phyloP scores from a whole-genome alignment of 1,140 invertebrate species.

The Hyposmocoma kahamanoa region DNA sequence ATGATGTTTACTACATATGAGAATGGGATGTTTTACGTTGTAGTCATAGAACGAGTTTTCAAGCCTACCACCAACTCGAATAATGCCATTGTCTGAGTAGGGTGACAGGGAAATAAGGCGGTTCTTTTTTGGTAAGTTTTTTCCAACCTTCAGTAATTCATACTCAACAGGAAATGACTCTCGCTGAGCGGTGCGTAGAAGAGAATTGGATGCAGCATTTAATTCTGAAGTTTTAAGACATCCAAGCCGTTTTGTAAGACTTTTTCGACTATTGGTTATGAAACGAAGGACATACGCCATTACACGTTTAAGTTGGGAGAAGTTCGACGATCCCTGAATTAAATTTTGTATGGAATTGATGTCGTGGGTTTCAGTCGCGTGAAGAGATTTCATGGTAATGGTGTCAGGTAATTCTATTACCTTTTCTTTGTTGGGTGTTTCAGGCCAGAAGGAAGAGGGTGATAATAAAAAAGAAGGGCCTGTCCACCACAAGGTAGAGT shows the following conservation, averaged over 20 bases:
- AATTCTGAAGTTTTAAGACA: neutral
- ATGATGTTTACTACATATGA: slow-evolving; percentile 27
- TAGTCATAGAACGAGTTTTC: slow-evolving; percentile 5
- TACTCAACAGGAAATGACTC: slow-evolving; percentile 13
- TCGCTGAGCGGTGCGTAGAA: slow-evolving; percentile 7
- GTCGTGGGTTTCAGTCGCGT: neutral
- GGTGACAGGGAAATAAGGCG: slow-evolving; percentile 27
- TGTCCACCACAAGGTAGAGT: slow-evolving; percentile 7
- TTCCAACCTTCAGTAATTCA: slow-evolving; percentile 2
- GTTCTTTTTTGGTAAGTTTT: slow-evolving; percentile 9
- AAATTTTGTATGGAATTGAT: neutral
- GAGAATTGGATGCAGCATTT: neutral
- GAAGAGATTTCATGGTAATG: neutral
- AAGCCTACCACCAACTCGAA: slow-evolving; percentile 5
- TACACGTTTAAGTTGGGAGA: slow-evolving; percentile 4
- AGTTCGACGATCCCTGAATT: neutral
- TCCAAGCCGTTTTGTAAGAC: slow-evolving; percentile 11
- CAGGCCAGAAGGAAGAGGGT: slow-evolving; percentile 9
- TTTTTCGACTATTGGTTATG: slow-evolving; percentile 13
- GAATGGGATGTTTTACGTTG: slow-evolving; percentile 16
- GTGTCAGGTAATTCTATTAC: neutral
- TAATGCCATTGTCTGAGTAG: slow-evolving; percentile 30
- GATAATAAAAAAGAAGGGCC: slow-evolving; percentile 10
- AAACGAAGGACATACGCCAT: slow-evolving; percentile 14
- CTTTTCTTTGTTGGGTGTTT: neutral